Conservation (phyloP, 2,797 vertebrate species). For the Clarias platycephalus region DNA sequence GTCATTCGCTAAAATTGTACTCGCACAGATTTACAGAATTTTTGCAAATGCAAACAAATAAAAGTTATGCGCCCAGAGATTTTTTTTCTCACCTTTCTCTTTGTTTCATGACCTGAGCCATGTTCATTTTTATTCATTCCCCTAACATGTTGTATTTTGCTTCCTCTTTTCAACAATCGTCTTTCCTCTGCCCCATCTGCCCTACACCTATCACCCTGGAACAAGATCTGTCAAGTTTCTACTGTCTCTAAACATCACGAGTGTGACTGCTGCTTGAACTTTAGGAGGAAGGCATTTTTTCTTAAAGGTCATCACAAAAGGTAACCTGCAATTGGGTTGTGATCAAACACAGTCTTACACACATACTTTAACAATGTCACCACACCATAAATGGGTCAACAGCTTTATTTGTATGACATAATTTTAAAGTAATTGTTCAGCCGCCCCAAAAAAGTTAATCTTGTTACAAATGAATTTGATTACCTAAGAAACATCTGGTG, state of each 20-base stretch:
- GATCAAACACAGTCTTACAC: conserved; percentile 25
- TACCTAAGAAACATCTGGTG: background rate
- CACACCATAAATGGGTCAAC: background rate
- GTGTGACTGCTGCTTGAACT: conserved; percentile 51
- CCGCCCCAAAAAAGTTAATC: background rate
- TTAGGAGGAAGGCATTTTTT: conserved; percentile 26
- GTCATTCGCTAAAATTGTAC: background rate
- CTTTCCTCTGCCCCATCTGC: conserved; percentile 28
- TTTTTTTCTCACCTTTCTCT: background rate
- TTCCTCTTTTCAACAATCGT: background rate
- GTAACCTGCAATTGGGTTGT: conserved; percentile 62
- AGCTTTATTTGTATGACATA: background rate
- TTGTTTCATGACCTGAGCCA: background rate
- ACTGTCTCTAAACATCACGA: background rate
- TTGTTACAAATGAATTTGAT: background rate
- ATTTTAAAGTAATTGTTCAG: background rate
- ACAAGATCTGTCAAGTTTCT: conserved; percentile 32
- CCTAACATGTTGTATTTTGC: background rate
- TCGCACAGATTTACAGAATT: background rate
- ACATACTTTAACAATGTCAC: background rate
- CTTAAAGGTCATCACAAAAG: conserved; percentile 58
- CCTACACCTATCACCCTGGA: conserved; percentile 34
- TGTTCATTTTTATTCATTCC: background rate
- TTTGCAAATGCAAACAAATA: background rate
- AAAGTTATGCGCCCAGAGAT: background rate